phyloP scores from a whole-genome alignment of 2,113 vertebrate species.

The Tetraodon nigroviridis region DNA sequence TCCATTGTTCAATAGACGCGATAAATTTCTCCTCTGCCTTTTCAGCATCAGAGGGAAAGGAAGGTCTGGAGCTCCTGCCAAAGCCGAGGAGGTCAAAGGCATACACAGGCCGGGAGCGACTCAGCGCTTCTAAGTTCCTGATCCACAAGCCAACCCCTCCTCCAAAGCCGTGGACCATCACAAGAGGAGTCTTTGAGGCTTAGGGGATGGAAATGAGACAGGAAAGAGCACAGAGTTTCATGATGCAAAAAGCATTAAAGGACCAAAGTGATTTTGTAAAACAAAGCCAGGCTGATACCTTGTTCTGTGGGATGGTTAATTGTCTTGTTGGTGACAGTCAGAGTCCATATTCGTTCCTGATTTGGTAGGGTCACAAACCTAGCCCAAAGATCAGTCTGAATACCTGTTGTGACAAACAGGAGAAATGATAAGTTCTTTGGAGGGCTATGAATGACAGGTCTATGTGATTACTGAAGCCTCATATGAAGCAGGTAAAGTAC shows the following conservation, averaged over 20 bases:
- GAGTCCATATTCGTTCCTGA: conserved; percentile 85
- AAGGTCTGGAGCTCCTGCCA: conserved; percentile 83
- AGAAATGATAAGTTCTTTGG: background rate
- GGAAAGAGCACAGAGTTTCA: background rate
- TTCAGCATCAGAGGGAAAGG: conserved; percentile 76
- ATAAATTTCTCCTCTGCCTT: conserved; percentile 84
- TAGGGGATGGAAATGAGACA: background rate
- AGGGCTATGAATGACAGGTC: background rate
- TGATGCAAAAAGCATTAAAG: background rate
- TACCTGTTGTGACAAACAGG: conserved; percentile 67
- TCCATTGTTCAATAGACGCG: conserved; percentile 81
- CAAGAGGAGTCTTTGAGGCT: conserved; percentile 78
- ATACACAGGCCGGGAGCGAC: conserved; percentile 70
- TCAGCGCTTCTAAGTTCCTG: conserved; percentile 81
- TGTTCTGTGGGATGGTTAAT: conserved; percentile 36
- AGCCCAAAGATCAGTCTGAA: conserved; percentile 83
- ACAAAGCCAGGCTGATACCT: conserved; percentile 30
- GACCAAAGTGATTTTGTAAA: conserved; percentile 10
- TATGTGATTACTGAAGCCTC: background rate
- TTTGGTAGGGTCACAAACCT: conserved; percentile 83
- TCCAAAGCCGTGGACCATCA: conserved; percentile 90
- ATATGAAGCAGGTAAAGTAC: background rate
- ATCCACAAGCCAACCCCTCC: conserved; percentile 88
- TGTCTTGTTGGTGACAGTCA: conserved; percentile 75
- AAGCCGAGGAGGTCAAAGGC: conserved; percentile 88